Evolutionary conservation across 1,140 invertebrate species (phyloP), one percentile per base, ranked within the genome.

Genomic region (Diachasma alloeum): DNA sequence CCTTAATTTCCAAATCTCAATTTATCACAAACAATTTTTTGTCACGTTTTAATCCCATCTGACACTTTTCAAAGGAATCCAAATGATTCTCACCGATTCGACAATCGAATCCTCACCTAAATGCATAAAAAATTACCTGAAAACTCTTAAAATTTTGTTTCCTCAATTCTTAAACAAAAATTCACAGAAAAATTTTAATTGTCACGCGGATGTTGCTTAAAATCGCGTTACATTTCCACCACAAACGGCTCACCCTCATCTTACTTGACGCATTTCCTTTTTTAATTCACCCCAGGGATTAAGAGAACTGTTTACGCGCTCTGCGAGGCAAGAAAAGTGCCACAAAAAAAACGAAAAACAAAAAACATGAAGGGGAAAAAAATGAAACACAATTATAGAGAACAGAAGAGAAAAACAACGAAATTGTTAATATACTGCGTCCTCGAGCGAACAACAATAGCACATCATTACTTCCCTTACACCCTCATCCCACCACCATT

Each of bases 1-100:
- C 76, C 73, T 71, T 75, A 80, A 74, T 48, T 22, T 73, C 42
- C 74, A 80, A 72, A 78, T 74, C 26, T 17, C 44, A 24, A 22
- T 66, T 36, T 13, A 31, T 36, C 19, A 53, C 22, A 22, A 48
- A 11, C 6, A 48, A 72, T 69, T 42, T 37, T 2, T 69, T 69
- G 4, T 72, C 44, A 48, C 42, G 17, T 10, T 26, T 66, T 46
- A 46, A 46, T 11, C 44, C 63, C 63, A 66, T 66, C 26, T 31
- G 26, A 36, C 31, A 8, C 11, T 36, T 2, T 31, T 5, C 26
- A 36, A 31, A 31, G 31, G 5, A 0, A 31, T 26, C 26, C 3
- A 46, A 46, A 46, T n/a, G 10, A 46, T n/a, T 9, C 44, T 46
- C n/a, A 46, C 9, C 44, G 10, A 31, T 31, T 31, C 31, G 2